Evolutionary conservation across 2,797 vertebrate genomes (phyloP).

Genomic region (Falco columbarius): DNA sequence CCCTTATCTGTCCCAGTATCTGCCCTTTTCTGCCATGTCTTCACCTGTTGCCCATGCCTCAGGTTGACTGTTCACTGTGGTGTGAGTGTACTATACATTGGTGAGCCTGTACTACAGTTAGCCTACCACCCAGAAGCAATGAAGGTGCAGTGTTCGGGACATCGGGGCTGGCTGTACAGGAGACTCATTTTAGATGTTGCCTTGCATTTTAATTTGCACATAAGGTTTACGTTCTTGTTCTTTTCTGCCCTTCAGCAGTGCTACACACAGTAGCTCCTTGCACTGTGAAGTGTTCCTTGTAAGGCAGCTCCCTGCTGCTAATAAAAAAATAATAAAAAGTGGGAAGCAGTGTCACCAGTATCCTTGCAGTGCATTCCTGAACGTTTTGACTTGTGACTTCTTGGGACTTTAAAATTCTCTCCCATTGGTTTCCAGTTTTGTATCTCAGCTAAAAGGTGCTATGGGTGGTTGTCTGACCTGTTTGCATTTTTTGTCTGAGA

Average conservation of each 20-base stretch:
- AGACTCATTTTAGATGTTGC: neutral
- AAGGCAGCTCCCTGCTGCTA: neutral
- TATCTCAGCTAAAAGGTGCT: neutral
- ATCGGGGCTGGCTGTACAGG: neutral
- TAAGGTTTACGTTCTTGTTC: neutral
- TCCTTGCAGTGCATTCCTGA: fast-evolving
- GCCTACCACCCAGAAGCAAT: too few relatives aligned
- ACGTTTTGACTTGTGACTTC: neutral
- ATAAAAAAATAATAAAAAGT: neutral
- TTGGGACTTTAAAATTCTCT: neutral
- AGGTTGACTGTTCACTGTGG: neutral
- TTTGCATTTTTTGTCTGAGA: neutral
- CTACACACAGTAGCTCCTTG: neutral
- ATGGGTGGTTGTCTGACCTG: neutral
- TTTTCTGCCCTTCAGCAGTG: neutral
- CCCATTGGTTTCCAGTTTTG: neutral
- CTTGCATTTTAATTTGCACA: neutral
- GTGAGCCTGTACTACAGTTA: neutral
- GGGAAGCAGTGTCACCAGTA: neutral
- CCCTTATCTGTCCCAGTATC: neutral
- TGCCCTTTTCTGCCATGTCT: neutral
- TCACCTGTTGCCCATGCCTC: neutral
- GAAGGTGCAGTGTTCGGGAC: neutral
- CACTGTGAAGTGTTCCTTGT: neutral
- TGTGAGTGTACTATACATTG: neutral